These are phyloP conservation scores for Damaliscus lunatus DNA, from an alignment of 2,113 vertebrate genomes.

Conservation along the genomic window DNA sequence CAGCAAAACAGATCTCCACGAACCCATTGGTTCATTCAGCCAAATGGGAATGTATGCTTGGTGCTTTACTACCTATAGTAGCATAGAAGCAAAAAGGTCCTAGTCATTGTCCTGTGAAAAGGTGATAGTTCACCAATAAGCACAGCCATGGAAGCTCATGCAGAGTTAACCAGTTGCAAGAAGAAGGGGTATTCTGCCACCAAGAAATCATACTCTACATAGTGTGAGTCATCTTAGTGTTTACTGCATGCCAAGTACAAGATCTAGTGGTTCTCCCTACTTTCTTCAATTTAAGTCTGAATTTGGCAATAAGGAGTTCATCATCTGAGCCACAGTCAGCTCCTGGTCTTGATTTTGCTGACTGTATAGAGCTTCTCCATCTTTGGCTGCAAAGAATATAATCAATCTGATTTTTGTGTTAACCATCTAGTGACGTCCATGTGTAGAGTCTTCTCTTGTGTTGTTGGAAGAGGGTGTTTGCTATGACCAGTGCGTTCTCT, in stretches of 20 bases:
- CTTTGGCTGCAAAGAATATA: no score
- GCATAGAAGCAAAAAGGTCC: neutral
- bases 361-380: no score
- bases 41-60: neutral
- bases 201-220: neutral
- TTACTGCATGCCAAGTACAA: neutral
- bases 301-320: no score
- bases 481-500: no score
- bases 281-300: no score
- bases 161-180: neutral
- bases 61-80: neutral
- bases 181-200: neutral
- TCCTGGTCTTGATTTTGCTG: no score
- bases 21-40: neutral
- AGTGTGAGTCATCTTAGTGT: neutral
- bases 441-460: no score
- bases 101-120: neutral
- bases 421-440: no score
- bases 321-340: no score
- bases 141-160: neutral
- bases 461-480: no score
- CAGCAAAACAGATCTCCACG: neutral
- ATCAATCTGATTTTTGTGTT: no score
- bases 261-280: no score
- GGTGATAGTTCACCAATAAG: neutral